Conservation (phyloP, 2,113 vertebrate species). For the Hydrochoerus hydrochaeris region DNA sequence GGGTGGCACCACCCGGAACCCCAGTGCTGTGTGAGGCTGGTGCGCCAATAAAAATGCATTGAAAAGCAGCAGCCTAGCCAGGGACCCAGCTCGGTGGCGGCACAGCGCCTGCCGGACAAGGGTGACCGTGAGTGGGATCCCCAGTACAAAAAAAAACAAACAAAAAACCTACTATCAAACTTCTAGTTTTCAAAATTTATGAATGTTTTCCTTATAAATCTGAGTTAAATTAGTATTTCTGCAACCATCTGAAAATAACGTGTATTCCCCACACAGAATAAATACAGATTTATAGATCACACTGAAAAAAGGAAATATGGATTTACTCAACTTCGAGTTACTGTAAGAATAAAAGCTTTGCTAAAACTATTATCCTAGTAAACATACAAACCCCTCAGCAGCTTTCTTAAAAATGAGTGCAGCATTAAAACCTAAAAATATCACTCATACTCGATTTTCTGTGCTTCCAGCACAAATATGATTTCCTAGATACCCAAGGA, state of each 20-base stretch:
- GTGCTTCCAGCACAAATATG: not conserved
- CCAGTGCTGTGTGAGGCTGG: not conserved
- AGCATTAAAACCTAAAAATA: not conserved
- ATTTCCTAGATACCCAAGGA: not conserved
- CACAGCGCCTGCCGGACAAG: too few species aligned
- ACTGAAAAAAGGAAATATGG: not conserved
- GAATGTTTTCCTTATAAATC: not conserved
- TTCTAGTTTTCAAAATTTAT: not conserved
- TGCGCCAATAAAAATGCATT: not conserved
- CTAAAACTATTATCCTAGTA: not conserved
- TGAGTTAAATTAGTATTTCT: not conserved
- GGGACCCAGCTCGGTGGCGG: too few species aligned
- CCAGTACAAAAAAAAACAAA: too few species aligned
- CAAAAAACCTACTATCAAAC: not conserved
- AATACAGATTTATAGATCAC: not conserved
- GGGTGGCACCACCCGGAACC: not conserved
- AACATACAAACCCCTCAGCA: not conserved
- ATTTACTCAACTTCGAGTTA: conserved; percentile 4
- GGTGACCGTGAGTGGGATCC: too few species aligned
- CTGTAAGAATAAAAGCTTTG: not conserved
- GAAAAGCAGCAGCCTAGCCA: not conserved
- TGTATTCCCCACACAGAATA: not conserved
- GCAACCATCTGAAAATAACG: not conserved
- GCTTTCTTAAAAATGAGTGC: not conserved
- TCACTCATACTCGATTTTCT: not conserved